Conservation (phyloP, 2,888 invertebrate genomes). For the Drosophila subsilvestris region DNA sequence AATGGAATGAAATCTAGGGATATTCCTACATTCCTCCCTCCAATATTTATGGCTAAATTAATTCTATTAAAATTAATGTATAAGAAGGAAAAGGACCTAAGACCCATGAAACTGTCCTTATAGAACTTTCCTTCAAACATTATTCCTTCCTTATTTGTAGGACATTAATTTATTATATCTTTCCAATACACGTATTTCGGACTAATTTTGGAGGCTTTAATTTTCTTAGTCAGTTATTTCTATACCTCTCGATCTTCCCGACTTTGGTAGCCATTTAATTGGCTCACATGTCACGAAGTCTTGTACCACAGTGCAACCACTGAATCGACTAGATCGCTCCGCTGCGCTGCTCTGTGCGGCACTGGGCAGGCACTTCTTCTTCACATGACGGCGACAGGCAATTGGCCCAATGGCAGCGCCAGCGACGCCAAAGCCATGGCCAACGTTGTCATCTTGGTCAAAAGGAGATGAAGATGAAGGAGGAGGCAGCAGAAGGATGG, state of each 20-base stretch:
- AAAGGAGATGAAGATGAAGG: slow-evolving; percentile 9
- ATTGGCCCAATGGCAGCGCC: slow-evolving; percentile 69
- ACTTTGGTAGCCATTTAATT: background rate
- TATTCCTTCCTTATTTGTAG: no score
- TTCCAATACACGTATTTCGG: no score
- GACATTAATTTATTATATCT: background rate
- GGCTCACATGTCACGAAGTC: background rate
- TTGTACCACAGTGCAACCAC: background rate
- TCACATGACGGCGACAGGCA: slow-evolving; percentile 67
- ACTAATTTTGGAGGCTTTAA: no score
- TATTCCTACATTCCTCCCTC: no score
- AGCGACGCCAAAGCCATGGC: slow-evolving; percentile 45
- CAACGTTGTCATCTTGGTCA: slow-evolving; percentile 59
- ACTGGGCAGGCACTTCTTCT: slow-evolving; percentile 26
- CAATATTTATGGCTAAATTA: no score
- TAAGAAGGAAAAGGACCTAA: no score
- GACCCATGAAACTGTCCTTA: no score
- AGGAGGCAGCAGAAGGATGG: slow-evolving; percentile 3
- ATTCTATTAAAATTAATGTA: no score
- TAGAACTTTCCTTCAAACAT: no score
- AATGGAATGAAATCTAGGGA: background rate
- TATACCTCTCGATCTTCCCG: background rate
- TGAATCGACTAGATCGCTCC: slow-evolving; percentile 7
- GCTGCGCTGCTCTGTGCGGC: slow-evolving; percentile 41
- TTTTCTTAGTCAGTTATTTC: no score